Percentiles rank a stretch among this genome's conserved stretches.
Conservation (phyloP, 2,888 invertebrate species). For the Diarsia brunnea region DNA sequence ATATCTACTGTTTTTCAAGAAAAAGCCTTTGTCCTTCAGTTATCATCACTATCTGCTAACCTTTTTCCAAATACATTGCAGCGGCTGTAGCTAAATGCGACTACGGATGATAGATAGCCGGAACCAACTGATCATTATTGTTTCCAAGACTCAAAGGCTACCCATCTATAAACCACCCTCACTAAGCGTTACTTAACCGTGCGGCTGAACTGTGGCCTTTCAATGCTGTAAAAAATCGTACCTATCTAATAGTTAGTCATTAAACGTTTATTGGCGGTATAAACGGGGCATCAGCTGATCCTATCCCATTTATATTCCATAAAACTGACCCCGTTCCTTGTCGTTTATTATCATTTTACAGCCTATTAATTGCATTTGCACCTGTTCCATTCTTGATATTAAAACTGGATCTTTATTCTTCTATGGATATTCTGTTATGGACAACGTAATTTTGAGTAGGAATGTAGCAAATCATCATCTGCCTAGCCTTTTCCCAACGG, state of each 20-base stretch:
- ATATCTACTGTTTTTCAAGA: too few relatives aligned
- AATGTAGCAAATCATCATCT: too few relatives aligned
- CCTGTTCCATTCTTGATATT: background rate
- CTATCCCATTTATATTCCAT: constrained; percentile 19
- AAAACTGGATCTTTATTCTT: background rate
- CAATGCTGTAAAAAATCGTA: background rate
- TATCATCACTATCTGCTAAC: background rate
- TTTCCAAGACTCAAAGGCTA: too few relatives aligned
- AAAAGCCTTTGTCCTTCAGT: background rate
- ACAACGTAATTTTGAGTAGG: background rate
- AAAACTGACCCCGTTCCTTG: constrained; percentile 18
- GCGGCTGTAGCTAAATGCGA: background rate
- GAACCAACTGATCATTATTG: background rate
- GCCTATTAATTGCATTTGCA: constrained; percentile 28
- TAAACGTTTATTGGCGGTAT: constrained; percentile 14
- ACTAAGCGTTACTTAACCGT: background rate
- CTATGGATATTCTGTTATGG: background rate
- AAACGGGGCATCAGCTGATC: constrained; percentile 13
- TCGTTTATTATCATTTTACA: constrained; percentile 20
- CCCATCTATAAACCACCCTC: too few relatives aligned
- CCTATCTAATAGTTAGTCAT: constrained; percentile 3
- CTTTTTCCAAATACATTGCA: background rate
- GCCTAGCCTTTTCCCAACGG: too few relatives aligned
- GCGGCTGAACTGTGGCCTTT: background rate
- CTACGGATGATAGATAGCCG: too few relatives aligned